A percentile compares a stretch with the other conserved stretches of the same genome.
Evolutionary conservation across 2,888 invertebrate genomes (phyloP).

Genomic region (Limnephilus rhombicus): DNA sequence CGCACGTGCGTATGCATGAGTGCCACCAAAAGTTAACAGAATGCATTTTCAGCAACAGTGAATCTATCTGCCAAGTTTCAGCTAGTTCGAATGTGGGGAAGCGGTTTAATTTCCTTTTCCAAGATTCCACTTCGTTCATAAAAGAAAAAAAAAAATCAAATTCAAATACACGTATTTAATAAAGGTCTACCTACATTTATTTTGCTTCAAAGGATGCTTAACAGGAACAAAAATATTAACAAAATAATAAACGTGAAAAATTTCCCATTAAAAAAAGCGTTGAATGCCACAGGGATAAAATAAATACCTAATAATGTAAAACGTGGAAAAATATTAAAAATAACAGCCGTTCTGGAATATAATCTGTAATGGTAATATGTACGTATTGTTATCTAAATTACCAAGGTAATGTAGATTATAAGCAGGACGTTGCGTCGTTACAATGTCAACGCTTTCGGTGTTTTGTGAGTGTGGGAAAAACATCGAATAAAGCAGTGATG

Average conservation of each 20-base stretch:
- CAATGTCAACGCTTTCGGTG: neutral
- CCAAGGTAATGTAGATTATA: neutral
- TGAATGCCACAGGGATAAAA: neutral
- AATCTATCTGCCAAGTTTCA: too few species aligned
- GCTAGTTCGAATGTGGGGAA: too few species aligned
- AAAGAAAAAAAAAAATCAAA: too few species aligned
- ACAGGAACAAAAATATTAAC: neutral
- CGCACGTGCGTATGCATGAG: too few species aligned
- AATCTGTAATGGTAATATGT: neutral
- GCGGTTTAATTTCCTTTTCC: too few species aligned
- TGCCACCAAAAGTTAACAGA: too few species aligned
- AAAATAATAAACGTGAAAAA: neutral
- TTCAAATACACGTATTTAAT: too few species aligned
- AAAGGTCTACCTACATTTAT: too few species aligned
- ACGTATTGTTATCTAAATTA: neutral
- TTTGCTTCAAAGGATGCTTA: neutral
- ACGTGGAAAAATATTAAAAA: neutral
- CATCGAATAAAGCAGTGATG: too few species aligned
- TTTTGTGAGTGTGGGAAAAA: neutral
- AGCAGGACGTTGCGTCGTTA: neutral
- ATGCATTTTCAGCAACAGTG: too few species aligned
- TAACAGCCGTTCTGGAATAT: neutral
- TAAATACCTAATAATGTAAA: neutral
- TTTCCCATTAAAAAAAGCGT: neutral
- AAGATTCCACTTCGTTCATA: too few species aligned